Evolutionary conservation across 2,113 vertebrate species (phyloP), one percentile per base, ranked within the genome.

Genomic region (Seriola quinqueradiata): DNA sequence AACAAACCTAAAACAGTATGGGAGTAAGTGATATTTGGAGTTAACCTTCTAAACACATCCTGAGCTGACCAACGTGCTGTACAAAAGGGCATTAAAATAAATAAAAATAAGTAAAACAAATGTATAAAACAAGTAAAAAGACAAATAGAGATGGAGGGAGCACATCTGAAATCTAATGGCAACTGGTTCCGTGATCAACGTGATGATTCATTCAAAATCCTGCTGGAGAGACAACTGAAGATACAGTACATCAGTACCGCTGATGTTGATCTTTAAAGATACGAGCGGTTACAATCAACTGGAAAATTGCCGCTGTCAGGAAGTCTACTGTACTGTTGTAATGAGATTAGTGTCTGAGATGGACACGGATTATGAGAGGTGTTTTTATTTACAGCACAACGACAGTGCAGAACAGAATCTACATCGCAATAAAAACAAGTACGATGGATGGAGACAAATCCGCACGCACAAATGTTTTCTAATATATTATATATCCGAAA

Each of bases 351-450:
- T 42, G 36, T 58, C 8, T 55, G 8, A 44, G 13, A 57, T 34
- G 25, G 68, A 17, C 34, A 40, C 16, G 34, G 36, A 19, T 69
- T 4, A 34, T 34, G 3, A 40, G 2, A 17, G n/a, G 12, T 55
- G 25, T 75, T 81, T 40, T 55, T 61, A 81, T 61, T 76, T 60
- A 55, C 21, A 67, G 34, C 23, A 57, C 42, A 63, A n/a, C 44
- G 48, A 50, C 70, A 50, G 32, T 23, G 16, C 8, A 42, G 19
- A 69, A 42, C 74, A 60, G 60, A 28, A 69, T 57, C 48, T 19
- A 54, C 55, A 57, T 12, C 19, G n/a, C 48, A 69, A 69, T 58
- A 68, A 57, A 36, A 42, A 75, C 17, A 3, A 40, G 60, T 40
- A 58, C 23, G 9, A 68, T 12, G n/a, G 25, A 42, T 36, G 32